Conservation (phyloP, 2,113 vertebrate genomes). For the Trinectes maculatus region DNA sequence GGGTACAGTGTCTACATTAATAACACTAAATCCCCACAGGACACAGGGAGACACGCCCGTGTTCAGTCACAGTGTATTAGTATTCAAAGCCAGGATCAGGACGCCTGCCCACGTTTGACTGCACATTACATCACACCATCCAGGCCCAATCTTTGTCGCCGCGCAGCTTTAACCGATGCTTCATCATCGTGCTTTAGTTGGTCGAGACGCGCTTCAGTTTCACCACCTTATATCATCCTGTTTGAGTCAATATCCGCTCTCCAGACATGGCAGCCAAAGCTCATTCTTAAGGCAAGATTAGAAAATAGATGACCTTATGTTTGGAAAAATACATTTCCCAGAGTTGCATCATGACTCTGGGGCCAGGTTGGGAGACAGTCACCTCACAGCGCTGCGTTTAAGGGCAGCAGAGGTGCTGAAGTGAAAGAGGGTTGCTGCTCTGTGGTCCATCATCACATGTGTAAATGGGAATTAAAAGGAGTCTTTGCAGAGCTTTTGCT, state of each 20-base stretch:
- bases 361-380: slow-evolving; percentile 33
- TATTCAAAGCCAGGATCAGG: slow-evolving; percentile 38
- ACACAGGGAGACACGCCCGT: background rate
- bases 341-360: slow-evolving; percentile 68
- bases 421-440: slow-evolving; percentile 7
- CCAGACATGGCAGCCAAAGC: background rate
- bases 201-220: slow-evolving; percentile 53
- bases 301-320: slow-evolving; percentile 59
- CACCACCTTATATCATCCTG: slow-evolving; percentile 64
- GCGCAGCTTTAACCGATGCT: slow-evolving; percentile 26
- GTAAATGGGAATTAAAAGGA: slow-evolving; percentile 41
- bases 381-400: background rate
- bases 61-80: slow-evolving; percentile 29
- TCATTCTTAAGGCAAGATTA: slow-evolving; percentile 41
- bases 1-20: background rate
- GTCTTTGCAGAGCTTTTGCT: slow-evolving; percentile 5
- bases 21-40: slow-evolving; percentile 18
- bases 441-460: slow-evolving; percentile 20
- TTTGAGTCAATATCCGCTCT: slow-evolving; percentile 44
- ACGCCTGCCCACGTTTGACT: slow-evolving; percentile 59
- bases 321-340: slow-evolving; percentile 54
- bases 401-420: slow-evolving; percentile 14
- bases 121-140: slow-evolving; percentile 61
- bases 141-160: slow-evolving; percentile 9
- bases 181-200: slow-evolving; percentile 50